Evolutionary conservation across 2,797 vertebrate genomes (phyloP).

Genomic region (Amblyraja radiata): DNA sequence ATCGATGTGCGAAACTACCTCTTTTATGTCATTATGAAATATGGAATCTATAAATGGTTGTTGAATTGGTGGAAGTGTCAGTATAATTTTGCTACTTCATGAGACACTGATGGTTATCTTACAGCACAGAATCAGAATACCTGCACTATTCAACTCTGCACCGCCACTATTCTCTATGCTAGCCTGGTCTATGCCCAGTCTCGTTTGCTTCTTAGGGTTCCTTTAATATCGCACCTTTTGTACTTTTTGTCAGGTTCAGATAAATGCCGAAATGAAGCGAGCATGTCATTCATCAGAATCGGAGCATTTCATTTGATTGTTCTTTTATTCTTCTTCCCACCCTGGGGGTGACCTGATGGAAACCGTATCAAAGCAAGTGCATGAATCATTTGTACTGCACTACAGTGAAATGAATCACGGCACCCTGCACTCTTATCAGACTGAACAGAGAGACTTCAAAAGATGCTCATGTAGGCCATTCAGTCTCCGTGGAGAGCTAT

Average conservation of each 20-base stretch:
- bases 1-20: background rate
- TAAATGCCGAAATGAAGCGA: background rate
- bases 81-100: background rate
- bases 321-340: background rate
- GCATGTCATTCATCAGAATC: background rate
- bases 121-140: background rate
- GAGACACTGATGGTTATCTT: background rate
- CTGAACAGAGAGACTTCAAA: background rate
- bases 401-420: background rate
- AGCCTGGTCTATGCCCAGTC: background rate
- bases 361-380: background rate
- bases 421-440: background rate
- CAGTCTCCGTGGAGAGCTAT: conserved; percentile 12
- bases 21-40: too few relatives aligned
- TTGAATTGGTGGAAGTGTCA: background rate
- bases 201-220: background rate
- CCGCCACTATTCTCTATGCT: background rate
- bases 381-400: background rate
- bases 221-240: background rate
- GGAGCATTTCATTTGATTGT: background rate
- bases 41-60: background rate
- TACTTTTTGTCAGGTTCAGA: background rate
- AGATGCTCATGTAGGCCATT: conserved; percentile 13
- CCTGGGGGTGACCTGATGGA: background rate
- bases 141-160: background rate